These are phyloP conservation scores for Rhingia rostrata DNA, from an alignment of 2,888 invertebrate genomes.

Conservation along the genomic window DNA sequence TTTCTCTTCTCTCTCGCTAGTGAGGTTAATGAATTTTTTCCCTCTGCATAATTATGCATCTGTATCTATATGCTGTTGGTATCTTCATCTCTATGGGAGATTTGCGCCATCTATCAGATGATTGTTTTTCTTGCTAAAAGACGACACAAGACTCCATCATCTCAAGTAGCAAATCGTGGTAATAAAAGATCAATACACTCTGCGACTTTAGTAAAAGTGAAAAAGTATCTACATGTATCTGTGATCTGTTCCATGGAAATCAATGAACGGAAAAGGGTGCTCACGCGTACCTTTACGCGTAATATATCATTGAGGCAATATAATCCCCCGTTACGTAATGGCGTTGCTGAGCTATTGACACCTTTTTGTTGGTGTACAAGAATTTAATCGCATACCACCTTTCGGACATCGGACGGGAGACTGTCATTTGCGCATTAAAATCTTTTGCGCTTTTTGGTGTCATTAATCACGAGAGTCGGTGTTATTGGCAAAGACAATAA, in stretches of 20 bases:
- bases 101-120: background rate
- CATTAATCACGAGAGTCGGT: slow-evolving; percentile 47
- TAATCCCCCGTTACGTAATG: slow-evolving; percentile 52
- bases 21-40: slow-evolving; percentile 67
- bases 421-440: slow-evolving; percentile 50
- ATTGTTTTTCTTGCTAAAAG: slow-evolving; percentile 34
- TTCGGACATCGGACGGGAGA: slow-evolving; percentile 19
- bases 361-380: slow-evolving; percentile 36
- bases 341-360: slow-evolving; percentile 55
- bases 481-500: slow-evolving; percentile 17
- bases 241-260: slow-evolving; percentile 4
- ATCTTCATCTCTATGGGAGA: slow-evolving; percentile 12
- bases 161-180: slow-evolving; percentile 45
- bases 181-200: slow-evolving; percentile 65
- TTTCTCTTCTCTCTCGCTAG: slow-evolving; percentile 66
- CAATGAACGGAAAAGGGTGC: slow-evolving; percentile 57
- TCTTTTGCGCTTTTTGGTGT: slow-evolving; percentile 23
- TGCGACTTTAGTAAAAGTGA: slow-evolving; percentile 56
- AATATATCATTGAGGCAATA: slow-evolving; percentile 50
- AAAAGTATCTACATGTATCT: slow-evolving; percentile 44
- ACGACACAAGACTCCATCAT: slow-evolving; percentile 1
- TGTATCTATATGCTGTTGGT: slow-evolving; percentile 29
- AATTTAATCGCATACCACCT: slow-evolving; percentile 45
- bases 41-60: slow-evolving; percentile 60
- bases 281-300: slow-evolving; percentile 41